Percentiles rank a stretch among this genome's conserved stretches.
phyloP scores from a whole-genome alignment of 2,113 vertebrate genomes.

The Pomatorhinus ruficollis region DNA sequence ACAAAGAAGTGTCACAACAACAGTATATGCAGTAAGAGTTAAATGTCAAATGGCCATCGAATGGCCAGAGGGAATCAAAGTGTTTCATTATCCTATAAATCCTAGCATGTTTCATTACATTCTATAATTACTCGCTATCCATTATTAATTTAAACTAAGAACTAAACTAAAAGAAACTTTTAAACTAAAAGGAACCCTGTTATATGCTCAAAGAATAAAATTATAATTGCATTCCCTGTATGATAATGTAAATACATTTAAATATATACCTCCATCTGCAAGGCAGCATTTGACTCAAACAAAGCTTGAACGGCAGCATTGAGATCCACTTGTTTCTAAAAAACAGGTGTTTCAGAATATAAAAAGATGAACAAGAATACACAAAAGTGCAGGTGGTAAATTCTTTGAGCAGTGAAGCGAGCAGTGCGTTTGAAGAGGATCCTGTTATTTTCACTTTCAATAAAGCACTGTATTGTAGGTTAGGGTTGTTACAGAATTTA shows the following conservation, averaged over 20 bases:
- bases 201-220: not conserved
- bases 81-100: not conserved
- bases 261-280: constrained; percentile 84
- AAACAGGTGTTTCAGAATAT: constrained; percentile 42
- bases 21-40: not conserved
- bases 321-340: constrained; percentile 84
- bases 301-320: constrained; percentile 80
- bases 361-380: constrained; percentile 6
- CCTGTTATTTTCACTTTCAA: not conserved
- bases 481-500: constrained; percentile 72
- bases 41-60: not conserved
- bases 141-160: constrained; percentile 21
- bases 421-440: not conserved
- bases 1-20: not conserved
- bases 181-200: not conserved
- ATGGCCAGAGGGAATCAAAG: not conserved
- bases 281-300: constrained; percentile 77
- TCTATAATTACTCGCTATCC: not conserved
- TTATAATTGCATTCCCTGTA: not conserved
- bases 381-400: not conserved
- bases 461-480: not conserved
- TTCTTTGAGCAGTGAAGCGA: not conserved
- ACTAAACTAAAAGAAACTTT: too few species aligned
- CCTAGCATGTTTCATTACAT: constrained; percentile 7
- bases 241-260: constrained; percentile 39